Percentiles rank a stretch among this genome's conserved stretches.
phyloP scores from a whole-genome alignment of 2,888 invertebrate species.

The Hydraecia micacea region DNA sequence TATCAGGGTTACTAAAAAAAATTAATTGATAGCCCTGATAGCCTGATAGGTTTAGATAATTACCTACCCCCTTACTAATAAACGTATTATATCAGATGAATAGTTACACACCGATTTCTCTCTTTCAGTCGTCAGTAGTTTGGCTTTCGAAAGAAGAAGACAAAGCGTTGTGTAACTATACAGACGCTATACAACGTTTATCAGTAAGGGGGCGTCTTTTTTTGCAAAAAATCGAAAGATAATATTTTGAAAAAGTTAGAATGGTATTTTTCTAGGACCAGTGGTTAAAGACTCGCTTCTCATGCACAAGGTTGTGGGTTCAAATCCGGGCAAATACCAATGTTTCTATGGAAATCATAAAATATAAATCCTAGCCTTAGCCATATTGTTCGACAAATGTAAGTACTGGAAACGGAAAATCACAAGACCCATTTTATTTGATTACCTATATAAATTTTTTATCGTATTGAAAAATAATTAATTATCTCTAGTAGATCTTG shows the following conservation, averaged over 20 bases:
- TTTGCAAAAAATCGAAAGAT: not conserved
- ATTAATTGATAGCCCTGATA: too few relatives aligned
- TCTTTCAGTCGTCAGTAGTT: too few relatives aligned
- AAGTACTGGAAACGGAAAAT: not conserved
- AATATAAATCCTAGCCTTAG: not conserved
- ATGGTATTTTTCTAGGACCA: not conserved
- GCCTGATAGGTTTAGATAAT: not conserved
- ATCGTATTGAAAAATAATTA: not conserved
- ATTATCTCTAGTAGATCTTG: slow-evolving; percentile 14
- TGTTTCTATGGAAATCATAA: not conserved
- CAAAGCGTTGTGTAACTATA: too few relatives aligned
- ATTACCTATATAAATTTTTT: not conserved
- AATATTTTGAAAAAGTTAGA: not conserved
- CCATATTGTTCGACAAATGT: not conserved
- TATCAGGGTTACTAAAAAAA: too few relatives aligned
- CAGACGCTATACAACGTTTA: too few relatives aligned
- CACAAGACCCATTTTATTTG: not conserved
- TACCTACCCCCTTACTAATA: not conserved
- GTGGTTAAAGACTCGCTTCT: not conserved
- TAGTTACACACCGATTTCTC: too few relatives aligned
- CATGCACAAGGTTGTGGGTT: too few relatives aligned
- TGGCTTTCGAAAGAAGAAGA: too few relatives aligned
- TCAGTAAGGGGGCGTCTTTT: not conserved
- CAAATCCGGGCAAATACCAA: too few relatives aligned
- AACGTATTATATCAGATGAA: too few relatives aligned